Conservation (phyloP, 1,140 invertebrate genomes). For the Neodiprion virginianus region DNA sequence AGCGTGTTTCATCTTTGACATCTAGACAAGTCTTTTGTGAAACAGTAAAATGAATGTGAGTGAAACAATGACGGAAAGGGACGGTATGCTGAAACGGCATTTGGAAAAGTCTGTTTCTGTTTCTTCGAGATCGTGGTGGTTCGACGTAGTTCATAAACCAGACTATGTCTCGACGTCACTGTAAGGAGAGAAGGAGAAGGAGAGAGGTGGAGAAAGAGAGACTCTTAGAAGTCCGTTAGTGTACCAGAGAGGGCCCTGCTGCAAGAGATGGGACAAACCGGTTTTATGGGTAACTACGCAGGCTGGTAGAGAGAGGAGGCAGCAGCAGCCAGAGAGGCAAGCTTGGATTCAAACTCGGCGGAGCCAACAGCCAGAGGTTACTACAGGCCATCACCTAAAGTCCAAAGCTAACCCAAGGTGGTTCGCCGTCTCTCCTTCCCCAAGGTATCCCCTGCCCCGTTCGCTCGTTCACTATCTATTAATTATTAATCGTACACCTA, state of each 20-base stretch:
- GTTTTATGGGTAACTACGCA: constrained; percentile 7
- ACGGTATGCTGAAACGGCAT: too few species aligned
- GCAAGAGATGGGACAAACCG: not conserved
- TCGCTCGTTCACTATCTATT: too few species aligned
- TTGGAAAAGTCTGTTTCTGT: too few species aligned
- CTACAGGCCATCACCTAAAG: constrained; percentile 6
- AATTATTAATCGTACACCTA: too few species aligned
- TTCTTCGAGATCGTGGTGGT: too few species aligned
- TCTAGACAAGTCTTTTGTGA: too few species aligned
- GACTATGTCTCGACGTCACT: not conserved
- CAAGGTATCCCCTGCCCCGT: too few species aligned
- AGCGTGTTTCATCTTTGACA: too few species aligned
- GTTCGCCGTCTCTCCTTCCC: too few species aligned
- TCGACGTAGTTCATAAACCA: not conserved
- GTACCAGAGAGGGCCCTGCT: not conserved
- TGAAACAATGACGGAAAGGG: too few species aligned
- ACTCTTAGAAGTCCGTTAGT: not conserved
- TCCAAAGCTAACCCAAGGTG: not conserved
- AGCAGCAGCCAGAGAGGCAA: constrained; percentile 1
- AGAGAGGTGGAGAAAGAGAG: not conserved
- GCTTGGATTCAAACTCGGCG: not conserved
- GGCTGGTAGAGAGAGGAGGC: not conserved
- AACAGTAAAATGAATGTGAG: too few species aligned
- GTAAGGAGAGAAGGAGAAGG: not conserved
- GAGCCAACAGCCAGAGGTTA: not conserved